Conservation (phyloP, 2,113 vertebrate genomes). For the Melierax canorus region DNA sequence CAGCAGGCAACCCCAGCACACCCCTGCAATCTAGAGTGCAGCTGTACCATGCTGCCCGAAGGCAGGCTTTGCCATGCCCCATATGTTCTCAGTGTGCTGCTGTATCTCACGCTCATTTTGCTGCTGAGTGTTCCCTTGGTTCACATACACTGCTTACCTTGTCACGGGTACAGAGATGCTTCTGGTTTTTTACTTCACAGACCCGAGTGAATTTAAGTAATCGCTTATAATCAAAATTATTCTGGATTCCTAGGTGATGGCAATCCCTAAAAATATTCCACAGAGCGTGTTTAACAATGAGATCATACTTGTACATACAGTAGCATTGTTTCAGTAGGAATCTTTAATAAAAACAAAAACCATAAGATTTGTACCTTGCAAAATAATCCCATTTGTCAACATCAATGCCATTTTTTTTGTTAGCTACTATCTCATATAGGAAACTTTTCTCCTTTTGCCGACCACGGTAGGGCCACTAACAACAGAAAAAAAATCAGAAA, state of each 20-base stretch:
- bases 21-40: not conserved
- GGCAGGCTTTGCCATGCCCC: not conserved
- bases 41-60: fast-evolving
- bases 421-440: conserved; percentile 95
- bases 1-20: not conserved
- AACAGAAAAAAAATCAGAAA: not conserved
- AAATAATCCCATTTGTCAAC: conserved; percentile 99
- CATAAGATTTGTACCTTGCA: conserved; percentile 79
- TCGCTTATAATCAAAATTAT: conserved; percentile 90
- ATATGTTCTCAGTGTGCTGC: fast-evolving
- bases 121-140: fast-evolving
- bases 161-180: conserved; percentile 88
- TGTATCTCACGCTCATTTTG: fast-evolving
- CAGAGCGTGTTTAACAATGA: not conserved
- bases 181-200: conserved; percentile 79
- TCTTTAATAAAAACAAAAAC: not conserved
- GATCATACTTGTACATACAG: not conserved
- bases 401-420: conserved; percentile 91
- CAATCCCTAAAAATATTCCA: conserved; percentile 83
- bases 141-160: conserved; percentile 72
- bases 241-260: conserved; percentile 91
- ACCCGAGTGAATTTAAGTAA: conserved; percentile 89
- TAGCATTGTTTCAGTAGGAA: not conserved
- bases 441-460: conserved; percentile 86
- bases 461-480: conserved; percentile 86